phyloP scores from a whole-genome alignment of 1,140 invertebrate genomes.

The Drosophila pectinifera region DNA sequence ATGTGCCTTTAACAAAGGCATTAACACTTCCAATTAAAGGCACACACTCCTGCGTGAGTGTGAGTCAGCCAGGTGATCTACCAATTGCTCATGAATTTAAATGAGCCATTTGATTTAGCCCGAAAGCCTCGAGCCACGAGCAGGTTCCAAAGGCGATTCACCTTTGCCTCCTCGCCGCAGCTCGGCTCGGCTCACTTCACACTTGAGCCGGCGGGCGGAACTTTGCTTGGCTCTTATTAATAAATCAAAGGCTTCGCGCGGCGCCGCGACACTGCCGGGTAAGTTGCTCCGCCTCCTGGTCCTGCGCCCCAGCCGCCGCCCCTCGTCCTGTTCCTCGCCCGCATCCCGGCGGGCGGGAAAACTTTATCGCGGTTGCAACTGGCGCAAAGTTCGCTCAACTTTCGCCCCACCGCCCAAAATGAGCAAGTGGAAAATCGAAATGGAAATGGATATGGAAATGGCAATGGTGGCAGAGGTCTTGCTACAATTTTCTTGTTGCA shows the following conservation, averaged over 20 bases:
- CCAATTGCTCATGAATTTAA: conserved; percentile 51
- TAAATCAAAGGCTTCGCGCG: conserved; percentile 73
- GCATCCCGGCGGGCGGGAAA: conserved; percentile 27
- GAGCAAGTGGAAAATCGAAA: conserved; percentile 42
- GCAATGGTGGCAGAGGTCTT: conserved; percentile 12
- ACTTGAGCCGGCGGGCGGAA: conserved; percentile 35
- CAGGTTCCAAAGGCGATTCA: conserved; percentile 37
- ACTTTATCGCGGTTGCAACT: conserved; percentile 73
- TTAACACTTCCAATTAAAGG: conserved; percentile 25
- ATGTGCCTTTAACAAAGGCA: not conserved
- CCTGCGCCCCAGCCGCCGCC: no score
- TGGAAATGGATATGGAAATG: conserved; percentile 2
- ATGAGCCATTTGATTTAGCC: conserved; percentile 42
- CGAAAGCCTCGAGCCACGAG: not conserved
- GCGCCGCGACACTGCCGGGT: conserved; percentile 53
- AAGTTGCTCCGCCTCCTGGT: conserved; percentile 45
- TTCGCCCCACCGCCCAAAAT: conserved; percentile 60
- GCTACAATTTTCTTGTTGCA: conserved; percentile 68
- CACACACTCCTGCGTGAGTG: not conserved
- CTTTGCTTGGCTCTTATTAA: conserved; percentile 62
- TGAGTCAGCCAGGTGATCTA: conserved; percentile 34
- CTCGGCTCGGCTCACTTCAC: conserved; percentile 30
- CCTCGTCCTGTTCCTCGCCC: not conserved
- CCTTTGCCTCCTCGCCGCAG: conserved; percentile 26
- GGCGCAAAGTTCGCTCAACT: conserved; percentile 70